Evolutionary conservation across 2,797 vertebrate species (phyloP).

Genomic region (Thunnus albacares): DNA sequence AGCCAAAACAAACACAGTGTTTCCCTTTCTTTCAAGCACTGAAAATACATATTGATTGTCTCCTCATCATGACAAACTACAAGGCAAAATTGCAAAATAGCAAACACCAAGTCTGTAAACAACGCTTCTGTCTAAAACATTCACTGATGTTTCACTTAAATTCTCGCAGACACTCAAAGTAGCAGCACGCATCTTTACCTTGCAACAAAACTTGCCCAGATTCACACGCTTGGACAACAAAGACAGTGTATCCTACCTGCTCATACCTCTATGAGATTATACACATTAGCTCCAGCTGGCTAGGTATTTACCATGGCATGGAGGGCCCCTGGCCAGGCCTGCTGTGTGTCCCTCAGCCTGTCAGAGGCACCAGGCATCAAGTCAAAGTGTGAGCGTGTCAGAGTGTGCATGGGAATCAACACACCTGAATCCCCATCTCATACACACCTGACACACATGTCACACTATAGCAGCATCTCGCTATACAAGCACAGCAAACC

Average conservation of each 20-base stretch:
- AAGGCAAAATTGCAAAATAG: slow-evolving; percentile 12
- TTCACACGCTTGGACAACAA: background rate
- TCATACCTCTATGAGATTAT: background rate
- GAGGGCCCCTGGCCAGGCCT: slow-evolving; percentile 70
- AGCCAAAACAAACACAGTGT: slow-evolving; percentile 26
- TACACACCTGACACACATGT: slow-evolving; percentile 67
- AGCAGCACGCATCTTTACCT: slow-evolving; percentile 16
- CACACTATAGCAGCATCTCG: slow-evolving; percentile 56
- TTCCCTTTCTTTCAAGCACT: background rate
- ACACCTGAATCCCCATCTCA: slow-evolving; percentile 61
- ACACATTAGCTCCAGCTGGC: slow-evolving; percentile 25
- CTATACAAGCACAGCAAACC: slow-evolving; percentile 39
- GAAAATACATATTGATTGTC: background rate
- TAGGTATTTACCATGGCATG: slow-evolving; percentile 83
- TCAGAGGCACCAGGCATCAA: slow-evolving; percentile 68
- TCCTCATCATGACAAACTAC: background rate
- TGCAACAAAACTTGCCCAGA: slow-evolving; percentile 12
- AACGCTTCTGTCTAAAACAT: background rate
- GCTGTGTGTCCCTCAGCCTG: slow-evolving; percentile 67
- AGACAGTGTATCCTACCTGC: background rate
- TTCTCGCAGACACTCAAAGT: slow-evolving; percentile 2
- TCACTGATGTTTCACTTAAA: slow-evolving; percentile 4
- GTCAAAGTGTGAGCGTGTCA: slow-evolving; percentile 48
- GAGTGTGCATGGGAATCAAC: slow-evolving; percentile 57
- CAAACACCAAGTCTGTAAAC: background rate